Base-by-base conservation (phyloP, 2,888 invertebrate genomes). In the Agriopis marginaria region DNA sequence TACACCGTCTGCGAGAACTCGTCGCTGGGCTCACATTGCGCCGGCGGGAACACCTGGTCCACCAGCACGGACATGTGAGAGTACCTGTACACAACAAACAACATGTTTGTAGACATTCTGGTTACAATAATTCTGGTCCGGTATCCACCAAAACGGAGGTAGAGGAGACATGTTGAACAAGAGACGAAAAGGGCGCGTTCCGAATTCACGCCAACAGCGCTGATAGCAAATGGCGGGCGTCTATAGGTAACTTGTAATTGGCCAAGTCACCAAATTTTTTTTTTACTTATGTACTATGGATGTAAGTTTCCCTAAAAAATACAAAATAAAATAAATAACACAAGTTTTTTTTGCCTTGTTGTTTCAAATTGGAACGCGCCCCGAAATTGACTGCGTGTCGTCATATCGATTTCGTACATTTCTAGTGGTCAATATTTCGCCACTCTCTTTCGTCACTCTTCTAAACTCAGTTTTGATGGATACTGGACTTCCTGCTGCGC, bases 1-100 rank as follows among this genome's bases (percentile, higher is more conserved):
- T 97, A 99, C 82, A 97, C 96, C 79, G 98, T 98, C 83, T 97
- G 96, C 71, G 97, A 98, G 94, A 96, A 99, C 83, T 96, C 95
- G 80, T 95, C 95, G 82, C 95, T 95, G 17, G 94, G 91, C 83
- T 95, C 95, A 83, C 95, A 95, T 75, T 90, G 90, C 81, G 97
- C 95, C 59, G 97, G 97, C 78, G 99, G 99, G 93, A 99, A 99
- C 89, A 99, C 96, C 91, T 99, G 98, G 95, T 99, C 99, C 76
- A 98, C 99, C 77, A 99, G 96, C 90, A 97, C 97, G 75, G 97
- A 97, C 97, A 99, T 97, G 90, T 97, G 97, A 71, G 97, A 97
- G 93, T 99, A 99, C 86, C 99, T 99, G 96, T 10, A 10, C 45
- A 54, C 11, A 14, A 68, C 40, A 59, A 42, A 50, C n/a, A 51